These are phyloP conservation scores for Cyanistes caeruleus DNA, from an alignment of 2,113 vertebrate species.

Conservation along the genomic window DNA sequence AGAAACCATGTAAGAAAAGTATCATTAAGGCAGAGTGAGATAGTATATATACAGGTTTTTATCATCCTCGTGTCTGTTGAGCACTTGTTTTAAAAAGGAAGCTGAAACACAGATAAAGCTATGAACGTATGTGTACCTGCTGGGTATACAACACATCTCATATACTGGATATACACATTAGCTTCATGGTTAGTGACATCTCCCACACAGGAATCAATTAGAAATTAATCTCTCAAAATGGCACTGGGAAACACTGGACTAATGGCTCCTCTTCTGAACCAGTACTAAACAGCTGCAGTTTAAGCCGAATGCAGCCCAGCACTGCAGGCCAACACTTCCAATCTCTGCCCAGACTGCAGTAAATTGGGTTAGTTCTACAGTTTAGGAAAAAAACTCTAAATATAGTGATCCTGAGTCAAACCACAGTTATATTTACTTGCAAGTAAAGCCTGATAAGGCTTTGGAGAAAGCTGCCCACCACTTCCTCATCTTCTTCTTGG, in stretches of 20 bases:
- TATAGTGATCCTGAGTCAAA: background rate
- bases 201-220: background rate
- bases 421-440: background rate
- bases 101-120: background rate
- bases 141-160: background rate
- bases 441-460: background rate
- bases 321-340: background rate
- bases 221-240: background rate
- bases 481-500: background rate
- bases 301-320: background rate
- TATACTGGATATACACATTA: background rate
- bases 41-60: background rate
- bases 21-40: background rate
- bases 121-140: background rate
- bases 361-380: background rate
- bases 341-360: background rate
- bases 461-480: background rate
- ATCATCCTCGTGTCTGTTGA: background rate
- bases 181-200: background rate
- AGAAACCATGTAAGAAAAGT: conserved; percentile 36
- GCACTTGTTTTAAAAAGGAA: background rate
- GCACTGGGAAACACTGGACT: background rate
- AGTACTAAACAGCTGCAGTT: background rate
- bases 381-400: background rate
- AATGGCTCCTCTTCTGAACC: background rate